These are phyloP conservation scores for Rhinolophus sinicus DNA, from an alignment of 2,113 vertebrate genomes.

Conservation along the genomic window DNA sequence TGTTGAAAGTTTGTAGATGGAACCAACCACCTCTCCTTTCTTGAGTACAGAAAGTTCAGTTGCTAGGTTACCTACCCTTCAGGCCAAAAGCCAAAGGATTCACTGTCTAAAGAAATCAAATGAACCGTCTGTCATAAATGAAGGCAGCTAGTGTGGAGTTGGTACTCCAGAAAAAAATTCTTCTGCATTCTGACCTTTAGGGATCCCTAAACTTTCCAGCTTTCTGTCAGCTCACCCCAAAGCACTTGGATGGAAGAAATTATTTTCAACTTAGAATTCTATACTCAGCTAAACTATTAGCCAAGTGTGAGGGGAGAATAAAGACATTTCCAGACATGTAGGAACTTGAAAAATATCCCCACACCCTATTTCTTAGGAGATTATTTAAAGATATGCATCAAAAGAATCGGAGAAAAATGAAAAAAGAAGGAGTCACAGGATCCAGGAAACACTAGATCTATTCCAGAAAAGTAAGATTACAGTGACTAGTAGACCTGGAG, in stretches of 20 bases:
- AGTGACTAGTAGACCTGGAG: background rate
- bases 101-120: background rate
- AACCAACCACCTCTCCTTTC: background rate
- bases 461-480: background rate
- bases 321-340: background rate
- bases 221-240: conserved; percentile 17
- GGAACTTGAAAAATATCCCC: conserved; percentile 6
- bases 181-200: conserved; percentile 15
- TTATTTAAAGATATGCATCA: background rate
- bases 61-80: background rate
- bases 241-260: background rate
- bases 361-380: background rate
- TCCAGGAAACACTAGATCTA: background rate
- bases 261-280: conserved; percentile 31
- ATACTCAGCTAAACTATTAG: background rate
- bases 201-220: background rate
- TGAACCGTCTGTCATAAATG: background rate
- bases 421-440: background rate
- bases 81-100: background rate
- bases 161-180: background rate
- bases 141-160: background rate
- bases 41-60: background rate
- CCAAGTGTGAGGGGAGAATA: background rate
- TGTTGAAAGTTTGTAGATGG: background rate
- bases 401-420: background rate